These are phyloP conservation scores for Epirrhoe tristata DNA, from an alignment of 2,888 invertebrate species.

Conservation along the genomic window DNA sequence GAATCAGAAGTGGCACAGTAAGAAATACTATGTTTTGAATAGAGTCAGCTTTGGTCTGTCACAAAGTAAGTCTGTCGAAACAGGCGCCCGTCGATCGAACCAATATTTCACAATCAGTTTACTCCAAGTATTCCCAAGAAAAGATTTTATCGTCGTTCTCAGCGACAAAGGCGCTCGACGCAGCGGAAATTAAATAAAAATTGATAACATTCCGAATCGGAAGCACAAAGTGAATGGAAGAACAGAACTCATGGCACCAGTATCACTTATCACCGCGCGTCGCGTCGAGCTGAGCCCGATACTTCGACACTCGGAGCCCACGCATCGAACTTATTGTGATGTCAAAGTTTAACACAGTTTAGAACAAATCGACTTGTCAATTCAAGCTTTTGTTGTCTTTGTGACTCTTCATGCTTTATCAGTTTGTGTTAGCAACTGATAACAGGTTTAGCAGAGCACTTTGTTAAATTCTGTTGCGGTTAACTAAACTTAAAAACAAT, in stretches of 20 bases:
- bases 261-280: background rate
- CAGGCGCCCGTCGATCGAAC: background rate
- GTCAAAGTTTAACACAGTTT: no score
- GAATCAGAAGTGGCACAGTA: no score
- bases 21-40: no score
- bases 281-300: background rate
- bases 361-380: no score
- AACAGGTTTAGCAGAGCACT: background rate
- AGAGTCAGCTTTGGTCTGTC: no score
- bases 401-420: background rate
- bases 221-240: constrained; percentile 13
- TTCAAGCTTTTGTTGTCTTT: no score
- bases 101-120: background rate
- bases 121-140: background rate
- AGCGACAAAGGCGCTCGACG: constrained; percentile 2
- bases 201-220: constrained; percentile 16
- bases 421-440: background rate
- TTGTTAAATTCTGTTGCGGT: no score
- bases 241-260: background rate
- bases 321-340: background rate
- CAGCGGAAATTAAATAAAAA: constrained; percentile 13
- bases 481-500: no score
- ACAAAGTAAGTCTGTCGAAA: background rate
- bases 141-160: constrained; percentile 6
- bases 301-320: background rate